Base-by-base conservation (phyloP, 2,113 vertebrate genomes). In the Prunella fulvescens region DNA sequence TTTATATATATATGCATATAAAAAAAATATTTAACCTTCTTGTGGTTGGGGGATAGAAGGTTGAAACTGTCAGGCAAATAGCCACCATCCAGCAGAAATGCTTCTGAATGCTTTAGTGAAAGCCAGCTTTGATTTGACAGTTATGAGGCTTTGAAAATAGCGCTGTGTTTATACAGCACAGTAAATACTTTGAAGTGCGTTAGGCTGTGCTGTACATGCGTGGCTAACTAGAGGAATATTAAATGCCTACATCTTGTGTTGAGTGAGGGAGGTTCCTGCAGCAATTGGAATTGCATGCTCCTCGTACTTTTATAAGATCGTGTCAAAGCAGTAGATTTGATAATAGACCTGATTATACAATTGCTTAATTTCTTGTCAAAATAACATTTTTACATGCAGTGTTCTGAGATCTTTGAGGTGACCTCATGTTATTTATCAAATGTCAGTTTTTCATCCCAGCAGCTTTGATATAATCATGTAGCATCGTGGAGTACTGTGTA, bases 71-170 rank as follows among this genome's bases (percentile, higher is more conserved):
- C 92, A 95, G 85, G 85, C 79, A 94, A 90, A 83, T 94, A 97
- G 92, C 93, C 94, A 94, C 92, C 82, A 92, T 88, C 76, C 80
- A 90, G 77, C 72, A 88, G 88, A 86, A 96, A 74, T 28, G 47
- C 73, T 74, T 73, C 69, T 86, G 83, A 71, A 86, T 81, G 64
- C 78, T 96, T 70, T 70, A 24, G 76, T 92, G 95, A 84, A 84
- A 96, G 88, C 37, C 40, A 74, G 88, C 92, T 96, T 97, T 95
- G 92, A 88, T 92, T 96, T 95, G 94, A 96, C 96, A 96, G 89
- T 72, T 92, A 39, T 1, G 71, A 94, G 90, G 48, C 95, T 94
- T 95, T 94, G 96, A 96, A 96, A 96, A 51, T 40, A 88, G 86
- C 6, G 4, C 72, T 61, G 40, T 95, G 93, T 96, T 96, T 97